Base-by-base conservation (phyloP, 2,113 vertebrate genomes). In the Rousettus leschenaultii region DNA sequence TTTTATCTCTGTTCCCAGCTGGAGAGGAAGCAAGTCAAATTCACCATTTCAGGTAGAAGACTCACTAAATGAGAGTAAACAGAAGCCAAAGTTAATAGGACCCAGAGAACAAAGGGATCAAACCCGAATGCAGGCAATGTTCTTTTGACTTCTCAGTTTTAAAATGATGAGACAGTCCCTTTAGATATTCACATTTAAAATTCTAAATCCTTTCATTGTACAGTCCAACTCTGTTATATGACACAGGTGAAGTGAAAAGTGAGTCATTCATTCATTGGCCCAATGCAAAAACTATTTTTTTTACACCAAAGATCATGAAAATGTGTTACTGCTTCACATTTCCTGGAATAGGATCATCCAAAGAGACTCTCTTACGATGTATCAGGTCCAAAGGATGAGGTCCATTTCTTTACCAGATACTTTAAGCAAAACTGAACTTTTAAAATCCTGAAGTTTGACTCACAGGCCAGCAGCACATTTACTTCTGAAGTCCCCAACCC, bases 31-130 rank as follows among this genome's bases (percentile, higher is more conserved):
- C 75, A 57, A 73, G 61, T 71, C 55, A 86, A 26, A 89, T 77
- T 86, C 93, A 86, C 24, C 24, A 1, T 94, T 70, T 88, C 82
- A 91, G 83, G 91, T 91, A 43, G 85, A 73, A 94, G n/a, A 40
- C 28, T 68, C 38, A 53, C 86, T 61, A 40, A 91, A 86, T 2
- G 35, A 61, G 43, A 7, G 38, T 61, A 85, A 84, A 88, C 21
- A 92, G 75, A 84, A 91, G 70, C 63, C 30, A 78, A 38, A 65
- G 45, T 45, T 89, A 33, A 84, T 43, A 38, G n/a, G 51, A 59
- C 35, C 51, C 38, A 74, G 68, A 55, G 78, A 51, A 79, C 38
- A 83, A 96, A 86, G 51, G 43, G 66, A 40, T 21, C 43, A 9
- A 48, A 87, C 30, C 38, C 8, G 11, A 88, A 65, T 8, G 22